Evolutionary conservation across 2,113 vertebrate species (phyloP).

Genomic region (Phalacrocorax pelagicus): DNA sequence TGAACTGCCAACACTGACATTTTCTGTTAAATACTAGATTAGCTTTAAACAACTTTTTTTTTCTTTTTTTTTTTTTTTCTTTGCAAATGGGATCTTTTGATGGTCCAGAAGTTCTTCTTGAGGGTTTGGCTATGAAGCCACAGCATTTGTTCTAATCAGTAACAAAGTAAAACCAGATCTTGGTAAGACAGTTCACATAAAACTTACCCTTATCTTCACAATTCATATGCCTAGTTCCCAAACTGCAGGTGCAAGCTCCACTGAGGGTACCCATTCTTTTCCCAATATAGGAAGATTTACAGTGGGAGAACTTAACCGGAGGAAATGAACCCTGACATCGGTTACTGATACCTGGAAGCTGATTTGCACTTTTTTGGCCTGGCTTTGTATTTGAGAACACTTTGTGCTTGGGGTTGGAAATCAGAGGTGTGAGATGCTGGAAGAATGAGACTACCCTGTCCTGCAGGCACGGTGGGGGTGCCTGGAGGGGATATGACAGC

Average conservation of each 20-base stretch:
- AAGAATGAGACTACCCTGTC: background rate
- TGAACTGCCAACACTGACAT: background rate
- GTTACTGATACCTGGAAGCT: background rate
- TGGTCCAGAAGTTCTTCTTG: background rate
- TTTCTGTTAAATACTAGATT: background rate
- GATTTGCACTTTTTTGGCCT: background rate
- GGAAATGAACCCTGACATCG: background rate
- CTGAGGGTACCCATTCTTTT: background rate
- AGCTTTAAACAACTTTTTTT: background rate
- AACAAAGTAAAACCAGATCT: background rate
- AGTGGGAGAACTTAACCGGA: background rate
- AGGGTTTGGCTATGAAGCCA: background rate
- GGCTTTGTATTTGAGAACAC: background rate
- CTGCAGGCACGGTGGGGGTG: rapidly evolving
- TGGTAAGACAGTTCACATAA: background rate
- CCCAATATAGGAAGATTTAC: background rate
- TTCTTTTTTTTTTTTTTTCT: background rate
- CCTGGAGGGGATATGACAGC: background rate
- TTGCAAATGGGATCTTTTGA: background rate
- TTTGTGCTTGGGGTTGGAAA: background rate
- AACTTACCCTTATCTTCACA: background rate
- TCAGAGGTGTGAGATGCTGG: background rate
- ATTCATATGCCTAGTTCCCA: background rate
- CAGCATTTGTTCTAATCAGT: background rate
- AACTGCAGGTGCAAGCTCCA: background rate